phyloP scores from a whole-genome alignment of 2,797 vertebrate genomes.

The Sebastes baramenuke region DNA sequence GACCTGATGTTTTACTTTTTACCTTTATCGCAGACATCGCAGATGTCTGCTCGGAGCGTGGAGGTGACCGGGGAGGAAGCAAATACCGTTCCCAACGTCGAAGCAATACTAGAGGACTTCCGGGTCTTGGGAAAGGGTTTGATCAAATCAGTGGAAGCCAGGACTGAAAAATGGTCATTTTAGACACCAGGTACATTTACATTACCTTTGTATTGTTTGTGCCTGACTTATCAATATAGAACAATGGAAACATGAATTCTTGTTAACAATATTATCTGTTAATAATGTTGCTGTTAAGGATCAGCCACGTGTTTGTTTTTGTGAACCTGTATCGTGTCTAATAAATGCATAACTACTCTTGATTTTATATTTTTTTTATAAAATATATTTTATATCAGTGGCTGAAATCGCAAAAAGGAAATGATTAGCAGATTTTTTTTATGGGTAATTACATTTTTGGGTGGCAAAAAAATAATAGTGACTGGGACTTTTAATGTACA shows the following conservation, averaged over 20 bases:
- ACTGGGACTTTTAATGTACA: background rate
- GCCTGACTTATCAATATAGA: background rate
- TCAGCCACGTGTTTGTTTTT: background rate
- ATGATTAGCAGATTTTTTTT: background rate
- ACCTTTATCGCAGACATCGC: constrained; percentile 82
- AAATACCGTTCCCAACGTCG: constrained; percentile 88
- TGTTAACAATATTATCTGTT: constrained; percentile 1
- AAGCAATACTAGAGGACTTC: constrained; percentile 94
- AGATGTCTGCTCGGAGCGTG: constrained; percentile 83
- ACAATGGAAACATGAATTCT: background rate
- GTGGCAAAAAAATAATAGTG: background rate
- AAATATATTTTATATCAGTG: background rate
- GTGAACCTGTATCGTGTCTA: constrained; percentile 8
- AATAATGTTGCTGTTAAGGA: background rate
- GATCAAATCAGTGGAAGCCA: constrained; percentile 87
- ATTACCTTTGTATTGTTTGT: background rate
- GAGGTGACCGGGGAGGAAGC: constrained; percentile 74
- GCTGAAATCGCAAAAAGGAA: background rate
- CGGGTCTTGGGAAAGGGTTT: constrained; percentile 89
- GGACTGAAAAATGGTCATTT: constrained; percentile 91
- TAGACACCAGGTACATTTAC: constrained; percentile 54
- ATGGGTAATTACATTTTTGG: background rate
- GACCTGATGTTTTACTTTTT: background rate
- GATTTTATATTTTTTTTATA: background rate
- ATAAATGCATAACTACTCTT: constrained; percentile 46